Evolutionary conservation across 2,797 vertebrate species (phyloP).

Genomic region (Platyrinchus mystaceus): DNA sequence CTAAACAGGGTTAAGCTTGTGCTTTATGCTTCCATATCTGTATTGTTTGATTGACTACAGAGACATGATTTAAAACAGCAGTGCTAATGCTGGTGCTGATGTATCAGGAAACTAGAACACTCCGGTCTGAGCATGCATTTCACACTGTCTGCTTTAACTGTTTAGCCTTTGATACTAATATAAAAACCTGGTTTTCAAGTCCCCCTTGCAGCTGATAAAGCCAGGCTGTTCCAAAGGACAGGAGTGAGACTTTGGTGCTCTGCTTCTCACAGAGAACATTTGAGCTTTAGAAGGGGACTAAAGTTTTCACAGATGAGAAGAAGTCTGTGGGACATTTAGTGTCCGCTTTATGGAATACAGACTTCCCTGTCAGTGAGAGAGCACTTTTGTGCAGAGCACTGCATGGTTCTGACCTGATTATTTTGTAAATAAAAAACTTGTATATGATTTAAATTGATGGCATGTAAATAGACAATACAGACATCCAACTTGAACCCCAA

Average conservation of each 20-base stretch:
- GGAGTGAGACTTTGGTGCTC: background rate
- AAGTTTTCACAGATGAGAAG: background rate
- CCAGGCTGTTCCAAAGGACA: background rate
- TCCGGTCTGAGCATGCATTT: background rate
- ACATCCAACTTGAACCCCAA: background rate
- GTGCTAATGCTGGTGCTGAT: rapidly evolving
- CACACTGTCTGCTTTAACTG: background rate
- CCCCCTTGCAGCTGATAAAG: background rate
- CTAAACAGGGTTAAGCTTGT: background rate
- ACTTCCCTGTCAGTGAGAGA: background rate
- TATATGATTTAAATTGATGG: background rate
- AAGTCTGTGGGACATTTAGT: background rate
- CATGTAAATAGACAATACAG: background rate
- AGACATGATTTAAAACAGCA: background rate
- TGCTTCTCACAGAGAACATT: background rate
- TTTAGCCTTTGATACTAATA: background rate
- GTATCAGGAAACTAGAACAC: background rate
- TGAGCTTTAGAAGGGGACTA: background rate
- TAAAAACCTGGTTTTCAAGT: background rate
- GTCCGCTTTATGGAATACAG: background rate
- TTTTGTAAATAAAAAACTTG: background rate
- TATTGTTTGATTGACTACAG: background rate
- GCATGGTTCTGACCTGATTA: background rate
- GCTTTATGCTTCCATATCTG: background rate
- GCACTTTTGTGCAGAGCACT: background rate